phyloP scores from a whole-genome alignment of 2,797 vertebrate species.

The Taeniopygia guttata region DNA sequence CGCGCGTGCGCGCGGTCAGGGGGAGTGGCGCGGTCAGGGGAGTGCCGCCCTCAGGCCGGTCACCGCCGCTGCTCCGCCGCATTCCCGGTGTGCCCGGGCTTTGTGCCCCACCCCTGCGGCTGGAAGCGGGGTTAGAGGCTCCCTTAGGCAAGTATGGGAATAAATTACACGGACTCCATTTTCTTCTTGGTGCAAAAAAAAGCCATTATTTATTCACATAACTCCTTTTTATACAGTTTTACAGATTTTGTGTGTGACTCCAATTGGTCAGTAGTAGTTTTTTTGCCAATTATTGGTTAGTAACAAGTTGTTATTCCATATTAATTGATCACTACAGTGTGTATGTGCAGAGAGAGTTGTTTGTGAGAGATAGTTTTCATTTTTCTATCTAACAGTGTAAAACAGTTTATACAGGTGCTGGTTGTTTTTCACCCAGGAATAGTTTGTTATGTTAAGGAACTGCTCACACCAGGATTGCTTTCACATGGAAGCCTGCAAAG shows the following conservation, averaged over 20 bases:
- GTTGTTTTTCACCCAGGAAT: neutral
- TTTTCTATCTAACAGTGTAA: neutral
- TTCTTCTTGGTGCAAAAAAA: neutral
- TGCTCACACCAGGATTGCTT: neutral
- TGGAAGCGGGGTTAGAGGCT: too few relatives aligned
- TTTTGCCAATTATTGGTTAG: neutral
- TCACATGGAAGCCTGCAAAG: neutral
- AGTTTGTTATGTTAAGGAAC: neutral
- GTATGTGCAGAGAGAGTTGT: neutral
- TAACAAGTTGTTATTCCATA: neutral
- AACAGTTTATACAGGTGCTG: neutral
- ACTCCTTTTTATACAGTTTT: neutral
- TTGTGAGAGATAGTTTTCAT: neutral
- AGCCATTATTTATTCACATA: neutral
- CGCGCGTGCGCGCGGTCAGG: rapidly evolving
- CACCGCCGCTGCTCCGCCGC: too few relatives aligned
- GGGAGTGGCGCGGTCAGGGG: too few relatives aligned
- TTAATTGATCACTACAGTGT: neutral
- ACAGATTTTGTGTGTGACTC: neutral
- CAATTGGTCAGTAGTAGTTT: neutral
- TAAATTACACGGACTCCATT: neutral
- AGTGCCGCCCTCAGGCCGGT: too few relatives aligned
- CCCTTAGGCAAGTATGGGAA: neutral
- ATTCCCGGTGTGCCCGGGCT: too few relatives aligned
- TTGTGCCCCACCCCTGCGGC: too few relatives aligned